Percentiles rank a stretch among this genome's conserved stretches.
These are phyloP conservation scores for Cepphus grylle DNA, from an alignment of 2,113 vertebrate species.

Conservation along the genomic window DNA sequence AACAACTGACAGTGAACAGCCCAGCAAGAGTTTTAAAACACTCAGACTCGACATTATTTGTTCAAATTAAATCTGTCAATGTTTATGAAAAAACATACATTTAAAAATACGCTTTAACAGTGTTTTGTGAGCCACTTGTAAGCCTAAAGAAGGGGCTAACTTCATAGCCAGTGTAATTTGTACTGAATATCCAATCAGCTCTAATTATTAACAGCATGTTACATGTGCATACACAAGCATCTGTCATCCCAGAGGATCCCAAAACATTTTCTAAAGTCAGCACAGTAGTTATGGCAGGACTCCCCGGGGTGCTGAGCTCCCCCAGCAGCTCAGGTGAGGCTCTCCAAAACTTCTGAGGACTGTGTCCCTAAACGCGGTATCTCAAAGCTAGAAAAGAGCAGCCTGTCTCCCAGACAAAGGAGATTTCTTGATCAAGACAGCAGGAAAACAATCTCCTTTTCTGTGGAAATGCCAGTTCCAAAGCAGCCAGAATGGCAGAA, in stretches of 20 bases:
- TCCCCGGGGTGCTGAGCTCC: neutral
- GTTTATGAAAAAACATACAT: slow-evolving; percentile 26
- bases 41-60: neutral
- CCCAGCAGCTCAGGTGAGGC: neutral
- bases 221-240: slow-evolving; percentile 58
- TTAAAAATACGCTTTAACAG: slow-evolving; percentile 48
- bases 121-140: slow-evolving; percentile 44
- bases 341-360: neutral
- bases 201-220: slow-evolving; percentile 59
- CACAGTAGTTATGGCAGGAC: neutral
- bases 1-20: slow-evolving; percentile 27
- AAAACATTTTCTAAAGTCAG: slow-evolving; percentile 11
- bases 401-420: neutral
- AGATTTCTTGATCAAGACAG: neutral
- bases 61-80: slow-evolving; percentile 38
- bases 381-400: neutral
- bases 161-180: slow-evolving; percentile 56
- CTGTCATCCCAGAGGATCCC: slow-evolving; percentile 52
- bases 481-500: neutral
- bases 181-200: slow-evolving; percentile 58
- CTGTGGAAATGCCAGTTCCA: neutral
- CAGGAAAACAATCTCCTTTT: neutral
- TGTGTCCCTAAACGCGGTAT: neutral
- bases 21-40: slow-evolving; percentile 35
- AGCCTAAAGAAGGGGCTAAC: slow-evolving; percentile 50